phyloP scores from a whole-genome alignment of 2,797 vertebrate genomes.

The Champsocephalus esox region DNA sequence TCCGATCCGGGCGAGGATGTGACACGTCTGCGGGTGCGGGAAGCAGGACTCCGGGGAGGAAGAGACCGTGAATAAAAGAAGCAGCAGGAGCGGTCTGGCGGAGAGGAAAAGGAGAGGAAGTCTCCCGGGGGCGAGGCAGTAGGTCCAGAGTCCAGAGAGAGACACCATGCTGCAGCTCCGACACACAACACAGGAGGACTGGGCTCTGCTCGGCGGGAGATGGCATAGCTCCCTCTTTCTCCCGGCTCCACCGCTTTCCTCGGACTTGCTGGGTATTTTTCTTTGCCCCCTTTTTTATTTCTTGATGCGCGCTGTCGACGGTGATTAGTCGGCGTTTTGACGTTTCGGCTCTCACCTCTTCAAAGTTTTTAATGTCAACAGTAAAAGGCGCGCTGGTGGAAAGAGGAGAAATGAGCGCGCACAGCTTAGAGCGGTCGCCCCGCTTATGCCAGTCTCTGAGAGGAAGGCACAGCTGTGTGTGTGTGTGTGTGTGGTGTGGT shows the following conservation, averaged over 20 bases:
- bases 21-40: conserved; percentile 90
- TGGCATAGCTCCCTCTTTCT: conserved; percentile 81
- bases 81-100: conserved; percentile 65
- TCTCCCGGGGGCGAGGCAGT: conserved; percentile 77
- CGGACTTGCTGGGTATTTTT: conserved; percentile 72
- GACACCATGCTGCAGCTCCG: conserved; percentile 84
- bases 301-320: conserved; percentile 42
- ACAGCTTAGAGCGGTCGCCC: conserved; percentile 74
- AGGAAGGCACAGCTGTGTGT: conserved; percentile 71
- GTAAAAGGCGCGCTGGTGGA: conserved; percentile 59
- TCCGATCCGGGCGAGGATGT: conserved; percentile 85
- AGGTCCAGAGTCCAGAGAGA: conserved; percentile 80
- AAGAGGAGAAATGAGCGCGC: conserved; percentile 65
- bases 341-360: conserved; percentile 56
- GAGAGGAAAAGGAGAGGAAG: conserved; percentile 65
- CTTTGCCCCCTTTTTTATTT: background rate
- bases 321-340: conserved; percentile 50
- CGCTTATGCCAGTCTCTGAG: conserved; percentile 78
- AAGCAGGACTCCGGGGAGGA: conserved; percentile 78
- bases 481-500: conserved; percentile 22
- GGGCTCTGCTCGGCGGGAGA: conserved; percentile 78
- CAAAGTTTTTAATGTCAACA: conserved; percentile 71
- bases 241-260: conserved; percentile 71
- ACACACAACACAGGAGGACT: conserved; percentile 79
- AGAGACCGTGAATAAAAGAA: conserved; percentile 64